Evolutionary conservation across 2,797 vertebrate species (phyloP).

Genomic region (Tokudaia tokunoshimensis): DNA sequence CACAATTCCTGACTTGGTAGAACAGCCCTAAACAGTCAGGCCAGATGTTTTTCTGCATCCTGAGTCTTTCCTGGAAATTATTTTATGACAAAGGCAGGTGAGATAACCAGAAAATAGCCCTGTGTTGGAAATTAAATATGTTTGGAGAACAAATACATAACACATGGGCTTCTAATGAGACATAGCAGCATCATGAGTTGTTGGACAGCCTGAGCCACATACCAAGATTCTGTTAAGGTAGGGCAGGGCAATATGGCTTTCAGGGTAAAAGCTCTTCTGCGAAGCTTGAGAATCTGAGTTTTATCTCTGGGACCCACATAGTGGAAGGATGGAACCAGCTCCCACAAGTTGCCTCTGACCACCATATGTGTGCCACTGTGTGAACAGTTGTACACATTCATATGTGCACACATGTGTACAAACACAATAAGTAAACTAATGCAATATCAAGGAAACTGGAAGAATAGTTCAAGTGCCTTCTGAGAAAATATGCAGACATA

Average conservation of each 20-base stretch:
- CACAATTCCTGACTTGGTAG: neutral
- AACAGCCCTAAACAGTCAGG: neutral
- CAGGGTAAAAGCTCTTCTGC: neutral
- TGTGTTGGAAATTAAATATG: conserved; percentile 24
- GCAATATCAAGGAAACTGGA: neutral
- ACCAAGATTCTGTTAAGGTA: neutral
- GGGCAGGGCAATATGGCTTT: neutral
- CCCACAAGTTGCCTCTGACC: neutral
- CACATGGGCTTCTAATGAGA: neutral
- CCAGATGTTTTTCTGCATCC: conserved; percentile 32
- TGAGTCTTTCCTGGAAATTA: conserved; percentile 36
- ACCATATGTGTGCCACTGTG: neutral
- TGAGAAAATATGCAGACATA: neutral
- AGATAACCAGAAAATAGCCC: neutral
- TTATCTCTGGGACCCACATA: neutral
- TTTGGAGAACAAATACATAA: neutral
- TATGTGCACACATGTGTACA: neutral
- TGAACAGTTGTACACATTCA: neutral
- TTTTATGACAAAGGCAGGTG: conserved; percentile 46
- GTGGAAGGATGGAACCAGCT: neutral
- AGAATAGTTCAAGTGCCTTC: neutral
- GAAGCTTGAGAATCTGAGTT: neutral
- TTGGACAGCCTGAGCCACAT: neutral
- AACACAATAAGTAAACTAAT: neutral
- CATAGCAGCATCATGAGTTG: no score